Evolutionary conservation across 2,113 vertebrate species (phyloP), one percentile per base, ranked within the genome.

Genomic region (Actenoides lindsayi): DNA sequence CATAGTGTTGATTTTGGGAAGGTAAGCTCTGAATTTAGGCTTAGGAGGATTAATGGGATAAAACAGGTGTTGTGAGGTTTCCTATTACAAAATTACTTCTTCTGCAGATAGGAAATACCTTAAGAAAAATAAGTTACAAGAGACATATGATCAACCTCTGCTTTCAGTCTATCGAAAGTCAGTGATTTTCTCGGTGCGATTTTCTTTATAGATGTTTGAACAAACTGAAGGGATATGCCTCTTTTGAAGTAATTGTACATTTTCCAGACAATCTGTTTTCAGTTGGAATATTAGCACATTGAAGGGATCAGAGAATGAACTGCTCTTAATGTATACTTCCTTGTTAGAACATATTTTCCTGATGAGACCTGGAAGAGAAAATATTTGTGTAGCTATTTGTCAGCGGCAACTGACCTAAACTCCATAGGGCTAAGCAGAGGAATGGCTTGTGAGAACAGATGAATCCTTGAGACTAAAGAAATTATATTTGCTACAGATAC

Each of bases 51-150:
- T 63, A 88, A 80, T 37, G 56, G 46, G 50, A 56, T 86, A 77
- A 93, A 89, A 37, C 30, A 93, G 63, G 27, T 87, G 24, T 91
- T 87, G 56, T 70, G 46, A 96, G 42, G 41, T 94, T 84, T 71
- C 70, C 63, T 95, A 73, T 85, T 81, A 59, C 30, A 82, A 75
- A 96, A 83, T 90, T 92, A n/a, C 25, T 86, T 74, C n/a, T 89
- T 64, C 46, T 73, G 20, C 24, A 86, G 50, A 31, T 53, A 46
- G 5, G 10, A 89, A 82, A 60, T 53, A 48, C 51, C 13, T 70
- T 54, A 76, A 79, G 16, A 87, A 82, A 83, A 75, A 79, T 62
- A 24, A 91, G n/a, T 77, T 90, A 68, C 33, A 70, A 63, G 69
- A 91, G 69, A 13, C 10, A 51, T 11, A 9, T 19, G 21, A 8